Percentiles rank a stretch among this genome's conserved stretches.
Conservation (phyloP, 2,888 invertebrate genomes). For the Cerastis rubricosa region DNA sequence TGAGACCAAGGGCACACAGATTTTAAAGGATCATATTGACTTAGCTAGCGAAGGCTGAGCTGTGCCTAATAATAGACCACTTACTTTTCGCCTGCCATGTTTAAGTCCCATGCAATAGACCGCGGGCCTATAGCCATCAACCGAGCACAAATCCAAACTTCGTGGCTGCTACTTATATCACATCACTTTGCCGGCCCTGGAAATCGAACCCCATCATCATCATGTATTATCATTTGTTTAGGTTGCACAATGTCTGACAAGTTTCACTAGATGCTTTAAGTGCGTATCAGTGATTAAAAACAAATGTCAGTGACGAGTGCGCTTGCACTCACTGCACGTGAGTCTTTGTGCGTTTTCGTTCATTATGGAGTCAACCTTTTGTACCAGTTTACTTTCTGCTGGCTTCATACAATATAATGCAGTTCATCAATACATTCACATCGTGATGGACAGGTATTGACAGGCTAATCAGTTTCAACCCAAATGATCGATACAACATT, state of each 20-base stretch:
- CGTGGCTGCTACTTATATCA: not conserved
- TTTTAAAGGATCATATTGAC: not conserved
- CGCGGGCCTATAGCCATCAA: not conserved
- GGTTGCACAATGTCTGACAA: not conserved
- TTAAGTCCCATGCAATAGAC: not conserved
- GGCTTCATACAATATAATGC: not conserved
- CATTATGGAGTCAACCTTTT: not conserved
- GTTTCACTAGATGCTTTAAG: not conserved
- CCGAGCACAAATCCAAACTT: not conserved
- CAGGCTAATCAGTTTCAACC: slow-evolving; percentile 34
- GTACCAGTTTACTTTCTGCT: not conserved
- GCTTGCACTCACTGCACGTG: not conserved
- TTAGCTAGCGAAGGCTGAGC: not conserved
- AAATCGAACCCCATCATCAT: not conserved
- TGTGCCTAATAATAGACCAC: not conserved
- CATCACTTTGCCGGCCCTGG: not conserved
- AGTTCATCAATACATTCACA: slow-evolving; percentile 48
- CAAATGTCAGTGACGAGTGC: not conserved
- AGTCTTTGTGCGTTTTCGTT: not conserved
- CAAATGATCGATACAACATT: slow-evolving; percentile 41
- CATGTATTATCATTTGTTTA: not conserved
- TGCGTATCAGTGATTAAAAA: not conserved
- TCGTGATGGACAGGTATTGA: slow-evolving; percentile 26
- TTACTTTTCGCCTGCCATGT: not conserved
- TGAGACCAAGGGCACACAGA: not conserved